phyloP scores from a whole-genome alignment of 2,888 invertebrate genomes.

The Zele albiditarsus region DNA sequence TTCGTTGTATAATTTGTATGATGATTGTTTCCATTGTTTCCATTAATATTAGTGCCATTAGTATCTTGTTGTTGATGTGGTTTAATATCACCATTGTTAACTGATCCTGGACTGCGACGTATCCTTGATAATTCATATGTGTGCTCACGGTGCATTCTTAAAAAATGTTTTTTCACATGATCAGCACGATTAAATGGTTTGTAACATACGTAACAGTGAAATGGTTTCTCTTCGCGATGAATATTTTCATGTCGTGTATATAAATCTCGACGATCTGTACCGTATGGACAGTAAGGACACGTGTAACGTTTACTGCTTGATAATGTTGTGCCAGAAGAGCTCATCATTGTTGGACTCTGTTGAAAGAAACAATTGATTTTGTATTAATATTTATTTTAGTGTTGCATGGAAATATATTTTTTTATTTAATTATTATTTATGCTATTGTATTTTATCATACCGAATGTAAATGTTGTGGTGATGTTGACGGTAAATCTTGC shows the following conservation, averaged over 20 bases:
- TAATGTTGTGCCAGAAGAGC: slow-evolving; percentile 46
- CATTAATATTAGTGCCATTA: slow-evolving; percentile 52
- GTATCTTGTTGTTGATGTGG: slow-evolving; percentile 48
- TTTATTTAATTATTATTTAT: too few species aligned
- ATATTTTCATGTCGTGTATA: slow-evolving; percentile 95
- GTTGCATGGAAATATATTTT: too few species aligned
- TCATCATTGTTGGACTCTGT: slow-evolving; percentile 50
- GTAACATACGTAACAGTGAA: slow-evolving; percentile 93
- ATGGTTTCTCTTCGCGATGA: slow-evolving; percentile 94
- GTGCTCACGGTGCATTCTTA: slow-evolving; percentile 93
- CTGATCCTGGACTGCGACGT: slow-evolving; percentile 75
- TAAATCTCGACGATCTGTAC: slow-evolving; percentile 91
- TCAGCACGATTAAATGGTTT: slow-evolving; percentile 96
- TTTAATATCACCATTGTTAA: slow-evolving; percentile 9
- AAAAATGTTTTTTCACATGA: slow-evolving; percentile 94
- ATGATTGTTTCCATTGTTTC: slow-evolving; percentile 39
- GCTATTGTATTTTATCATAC: slow-evolving; percentile 44
- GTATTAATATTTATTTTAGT: too few species aligned
- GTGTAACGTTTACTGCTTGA: slow-evolving; percentile 82
- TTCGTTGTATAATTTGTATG: slow-evolving; percentile 58
- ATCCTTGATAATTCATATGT: slow-evolving; percentile 90
- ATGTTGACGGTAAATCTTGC: slow-evolving; percentile 61
- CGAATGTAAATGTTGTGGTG: slow-evolving; percentile 58
- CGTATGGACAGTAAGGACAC: slow-evolving; percentile 91
- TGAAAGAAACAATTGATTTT: neutral